Percentiles rank a stretch among this genome's conserved stretches.
These are phyloP conservation scores for Tachycineta bicolor DNA, from an alignment of 2,113 vertebrate species.

Conservation along the genomic window DNA sequence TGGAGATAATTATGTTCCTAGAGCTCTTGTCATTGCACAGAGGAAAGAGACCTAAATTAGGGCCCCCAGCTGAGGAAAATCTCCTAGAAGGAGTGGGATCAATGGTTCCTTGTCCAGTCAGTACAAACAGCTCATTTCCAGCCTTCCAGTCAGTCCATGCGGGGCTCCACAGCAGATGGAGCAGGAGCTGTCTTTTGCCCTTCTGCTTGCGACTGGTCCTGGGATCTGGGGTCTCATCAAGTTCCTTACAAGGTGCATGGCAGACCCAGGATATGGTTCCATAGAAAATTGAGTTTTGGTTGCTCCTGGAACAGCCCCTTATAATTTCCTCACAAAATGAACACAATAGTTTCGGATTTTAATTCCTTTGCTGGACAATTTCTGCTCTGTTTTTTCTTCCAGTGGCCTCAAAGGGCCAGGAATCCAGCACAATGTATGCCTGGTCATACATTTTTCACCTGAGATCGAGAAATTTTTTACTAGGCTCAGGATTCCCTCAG, in stretches of 20 bases:
- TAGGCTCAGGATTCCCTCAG: background rate
- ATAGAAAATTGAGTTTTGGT: background rate
- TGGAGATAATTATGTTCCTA: constrained; percentile 25
- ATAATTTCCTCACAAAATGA: background rate
- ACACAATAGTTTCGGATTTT: background rate
- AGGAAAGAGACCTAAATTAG: background rate
- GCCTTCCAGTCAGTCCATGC: background rate
- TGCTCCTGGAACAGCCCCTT: background rate
- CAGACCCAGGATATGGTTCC: background rate
- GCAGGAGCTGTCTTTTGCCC: background rate
- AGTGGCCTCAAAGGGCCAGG: background rate
- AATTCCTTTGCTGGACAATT: background rate
- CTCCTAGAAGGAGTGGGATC: background rate
- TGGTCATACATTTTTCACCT: background rate
- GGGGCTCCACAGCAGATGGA: background rate
- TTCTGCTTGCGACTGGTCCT: background rate
- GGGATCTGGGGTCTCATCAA: background rate
- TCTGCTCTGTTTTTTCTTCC: background rate
- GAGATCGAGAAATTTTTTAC: background rate
- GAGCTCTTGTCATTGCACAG: background rate
- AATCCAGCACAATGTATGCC: background rate
- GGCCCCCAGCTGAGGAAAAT: background rate
- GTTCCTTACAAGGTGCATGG: background rate
- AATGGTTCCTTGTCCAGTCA: background rate
- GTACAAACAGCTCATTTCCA: constrained; percentile 9